Base-by-base conservation (phyloP, 2,797 vertebrate genomes). In the Pachyuromys duprasi region DNA sequence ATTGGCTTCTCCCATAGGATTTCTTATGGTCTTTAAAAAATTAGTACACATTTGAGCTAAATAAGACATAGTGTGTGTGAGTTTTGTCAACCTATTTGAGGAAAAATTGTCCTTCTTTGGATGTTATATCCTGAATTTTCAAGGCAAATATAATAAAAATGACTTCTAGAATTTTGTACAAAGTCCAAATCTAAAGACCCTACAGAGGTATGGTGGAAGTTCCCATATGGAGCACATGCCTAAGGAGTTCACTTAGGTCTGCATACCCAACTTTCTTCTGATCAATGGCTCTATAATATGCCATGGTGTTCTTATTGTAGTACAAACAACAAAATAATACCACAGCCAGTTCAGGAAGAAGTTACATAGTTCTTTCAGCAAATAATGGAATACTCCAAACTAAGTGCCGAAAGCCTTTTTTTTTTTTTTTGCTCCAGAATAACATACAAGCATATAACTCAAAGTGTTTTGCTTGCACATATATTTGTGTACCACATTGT, bases 351-450 rank as follows among this genome's bases (percentile, higher is more conserved):
- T 86, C 87, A 78, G 63, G 28, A 89, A 2, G 36, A 72, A 75
- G 53, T 86, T 67, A 90, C 90, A 86, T 60, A 90, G 81, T 79
- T 67, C 5, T 67, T 96, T 80, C 91, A 7, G 31, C 2, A n/a
- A 86, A 36, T 91, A 83, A 20, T 74, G 0, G 42, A 91, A 93
- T 2, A 90, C 6, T 72, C 17, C 22, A 53, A 8, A 8, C 0
- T 1, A 33, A 26, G 67, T 83, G 84, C 2, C 11, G 4, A 90
- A 92, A 67, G 15, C 45, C 45, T 49, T 49, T 49, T 9, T 49
- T n/a, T n/a, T 45, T 81, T 91, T 79, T 49, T 60, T 90, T 91
- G 24, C 65, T 82, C 13, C 15, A 80, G 93, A 94, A 13, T 92
- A 86, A 79, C 60, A 22, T 53, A n/a, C n/a, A 36, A 87, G 63